Base-by-base conservation (phyloP, 2,888 invertebrate genomes). In the Holacanthella duospinosa region DNA sequence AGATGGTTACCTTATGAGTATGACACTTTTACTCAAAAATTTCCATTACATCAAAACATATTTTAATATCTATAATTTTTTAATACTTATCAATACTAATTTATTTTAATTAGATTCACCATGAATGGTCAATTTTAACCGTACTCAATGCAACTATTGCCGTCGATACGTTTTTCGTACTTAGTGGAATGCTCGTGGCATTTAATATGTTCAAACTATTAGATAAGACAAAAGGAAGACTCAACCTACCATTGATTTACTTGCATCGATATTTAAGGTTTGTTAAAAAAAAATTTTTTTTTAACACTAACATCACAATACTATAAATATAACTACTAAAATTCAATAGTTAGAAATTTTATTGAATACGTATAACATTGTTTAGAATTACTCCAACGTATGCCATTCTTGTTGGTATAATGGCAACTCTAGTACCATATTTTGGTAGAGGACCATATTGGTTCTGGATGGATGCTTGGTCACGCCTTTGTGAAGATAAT, bases 101-200 rank as follows among this genome's bases (percentile, higher is more conserved):
- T 80, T 83, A 1, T 76, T 84, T 79, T 85, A 71, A 85, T 82
- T 77, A 84, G 85, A 1, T n/a, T n/a, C n/a, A n/a, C n/a, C n/a
- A 74, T 64, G 70, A 76, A n/a, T 77, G 78, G 75, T 67, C 74
- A 29, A 76, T 78, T 27, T 73, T 78, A 64, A 75, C 84, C 19
- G 73, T 83, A 0, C 78, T 84, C 19, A 85, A 85, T 72, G 81
- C 82, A 29, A 85, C 85, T 71, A 75, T 85, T 0, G 81, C 84
- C 54, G 85, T 85, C 36, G 85, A 85, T 71, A 80, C 83, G 0
- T 85, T 85, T 75, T 85, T 85, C 74, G 74, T 83, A 12, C 71
- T 85, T 2, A 83, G 84, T 56, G 85, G 85, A 0, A 79, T 85
- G 60, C 76, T 85, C 4, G 80, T 82, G 0, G 78, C 80, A 0